Evolutionary conservation across 2,113 vertebrate genomes (phyloP), one percentile per base, ranked within the genome.

Genomic region (Phylloscopus trochilus): DNA sequence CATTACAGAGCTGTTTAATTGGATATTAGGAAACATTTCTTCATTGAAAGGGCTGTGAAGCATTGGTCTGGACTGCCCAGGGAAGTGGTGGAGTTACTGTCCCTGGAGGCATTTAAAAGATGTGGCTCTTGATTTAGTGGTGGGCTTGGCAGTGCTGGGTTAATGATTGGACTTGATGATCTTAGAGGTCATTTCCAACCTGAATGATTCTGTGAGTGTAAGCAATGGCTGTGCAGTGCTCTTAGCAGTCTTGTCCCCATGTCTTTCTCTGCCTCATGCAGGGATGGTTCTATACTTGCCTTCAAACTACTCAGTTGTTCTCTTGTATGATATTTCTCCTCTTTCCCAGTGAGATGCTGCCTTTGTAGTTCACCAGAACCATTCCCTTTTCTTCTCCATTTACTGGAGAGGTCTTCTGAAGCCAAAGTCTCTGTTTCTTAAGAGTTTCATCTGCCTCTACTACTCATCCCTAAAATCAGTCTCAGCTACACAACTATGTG

Each of bases 1-100:
- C 7, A 1, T 75, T 74, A 15, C n/a, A 72, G 47, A 79, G 77
- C 56, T 55, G 28, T 77, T 89, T 63, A 44, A n/a, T 7, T 63
- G 63, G 41, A 20, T 56, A 9, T 43, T 20, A 49, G 79, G n/a
- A 31, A 62, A 56, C 9, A 43, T 28, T 63, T 49, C 12, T 77
- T 43, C 22, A 37, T 31, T 23, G 12, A 44, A 28, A 63, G 6
- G 13, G 22, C 11, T 8, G 13, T 76, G 49, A 77, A 43, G 43
- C 26, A 37, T 6, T 28, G 31, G 27, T 37, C 27, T 0, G 0
- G 31, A 7, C 35, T 56, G 64, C 12, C 31, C 49, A 43, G 35
- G 49, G 22, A 47, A 77, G 47, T 47, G 20, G 15, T 76, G 41
- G 55, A 56, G 10, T 35, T 53, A 3, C 21, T 35, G 18, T 49